Conservation (phyloP, 2,888 invertebrate genomes). For the Shargacucullia verbasci region DNA sequence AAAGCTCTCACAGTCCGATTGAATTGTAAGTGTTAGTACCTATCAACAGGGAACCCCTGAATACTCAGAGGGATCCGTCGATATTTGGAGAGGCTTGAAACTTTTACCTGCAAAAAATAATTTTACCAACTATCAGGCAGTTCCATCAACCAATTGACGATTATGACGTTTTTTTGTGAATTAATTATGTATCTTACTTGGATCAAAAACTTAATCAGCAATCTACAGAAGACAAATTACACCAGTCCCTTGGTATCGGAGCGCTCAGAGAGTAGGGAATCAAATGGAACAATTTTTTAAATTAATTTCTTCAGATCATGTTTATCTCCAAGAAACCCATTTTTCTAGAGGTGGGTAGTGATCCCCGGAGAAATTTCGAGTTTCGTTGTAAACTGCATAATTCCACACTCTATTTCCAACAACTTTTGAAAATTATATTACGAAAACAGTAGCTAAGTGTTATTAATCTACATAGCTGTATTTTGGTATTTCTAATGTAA, state of each 20-base stretch:
- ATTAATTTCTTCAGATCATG: constrained; percentile 56
- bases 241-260: constrained; percentile 25
- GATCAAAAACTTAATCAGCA: no score
- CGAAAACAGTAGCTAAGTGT: constrained; percentile 16
- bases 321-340: constrained; percentile 50
- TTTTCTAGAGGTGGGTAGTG: constrained; percentile 46
- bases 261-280: constrained; percentile 24
- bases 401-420: constrained; percentile 34
- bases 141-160: no score
- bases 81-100: constrained; percentile 33
- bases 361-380: constrained; percentile 56
- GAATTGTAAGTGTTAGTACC: constrained; percentile 55
- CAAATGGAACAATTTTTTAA: constrained; percentile 39
- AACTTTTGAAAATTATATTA: constrained; percentile 39
- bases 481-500: no score
- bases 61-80: constrained; percentile 21
- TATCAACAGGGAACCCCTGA: no score
- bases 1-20: constrained; percentile 51
- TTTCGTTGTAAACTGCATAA: constrained; percentile 56
- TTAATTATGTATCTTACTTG: no score
- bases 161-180: no score
- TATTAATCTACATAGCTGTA: no score
- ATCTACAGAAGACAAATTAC: constrained; percentile 39
- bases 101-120: constrained; percentile 27
- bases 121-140: constrained; percentile 1